Evolutionary conservation across 2,888 invertebrate species (phyloP).

Genomic region (Caenorhabditis zanzibari): DNA sequence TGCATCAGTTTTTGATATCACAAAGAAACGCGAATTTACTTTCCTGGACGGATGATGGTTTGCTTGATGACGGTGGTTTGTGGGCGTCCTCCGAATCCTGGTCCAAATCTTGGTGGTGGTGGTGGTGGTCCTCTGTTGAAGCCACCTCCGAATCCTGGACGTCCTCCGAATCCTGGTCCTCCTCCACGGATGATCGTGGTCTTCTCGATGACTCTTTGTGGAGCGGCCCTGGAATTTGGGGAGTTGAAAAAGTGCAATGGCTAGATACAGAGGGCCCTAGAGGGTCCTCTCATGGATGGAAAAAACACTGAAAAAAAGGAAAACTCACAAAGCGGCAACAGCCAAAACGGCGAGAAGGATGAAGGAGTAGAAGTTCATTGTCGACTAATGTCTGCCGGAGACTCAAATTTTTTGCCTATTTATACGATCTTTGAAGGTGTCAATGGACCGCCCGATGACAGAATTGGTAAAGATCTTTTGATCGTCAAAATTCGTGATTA

Average conservation of each 20-base stretch:
- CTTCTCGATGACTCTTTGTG: conserved; percentile 63
- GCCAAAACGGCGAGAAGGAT: conserved; percentile 62
- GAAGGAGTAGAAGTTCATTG: conserved; percentile 63
- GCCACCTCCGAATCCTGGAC: conserved; percentile 38
- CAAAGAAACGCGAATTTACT: background rate
- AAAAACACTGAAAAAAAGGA: conserved; percentile 1
- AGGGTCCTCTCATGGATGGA: no score
- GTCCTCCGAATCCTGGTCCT: conserved; percentile 30
- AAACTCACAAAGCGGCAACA: conserved; percentile 64
- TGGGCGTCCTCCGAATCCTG: conserved; percentile 13
- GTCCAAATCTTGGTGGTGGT: conserved; percentile 43
- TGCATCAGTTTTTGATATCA: conserved; percentile 9
- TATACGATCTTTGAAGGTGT: conserved; percentile 44
- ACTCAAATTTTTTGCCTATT: conserved; percentile 27
- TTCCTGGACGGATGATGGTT: conserved; percentile 43
- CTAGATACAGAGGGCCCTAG: no score
- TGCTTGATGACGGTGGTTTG: conserved; percentile 35
- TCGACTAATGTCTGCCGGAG: conserved; percentile 12
- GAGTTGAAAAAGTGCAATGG: no score
- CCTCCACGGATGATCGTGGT: conserved; percentile 59
- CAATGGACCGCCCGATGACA: conserved; percentile 34
- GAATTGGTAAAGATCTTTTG: conserved; percentile 61
- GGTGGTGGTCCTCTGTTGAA: conserved; percentile 55
- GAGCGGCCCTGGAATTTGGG: conserved; percentile 54
- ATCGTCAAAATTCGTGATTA: conserved; percentile 47